Evolutionary conservation across 2,888 invertebrate species (phyloP).

Genomic region (Lochmaea capreae): DNA sequence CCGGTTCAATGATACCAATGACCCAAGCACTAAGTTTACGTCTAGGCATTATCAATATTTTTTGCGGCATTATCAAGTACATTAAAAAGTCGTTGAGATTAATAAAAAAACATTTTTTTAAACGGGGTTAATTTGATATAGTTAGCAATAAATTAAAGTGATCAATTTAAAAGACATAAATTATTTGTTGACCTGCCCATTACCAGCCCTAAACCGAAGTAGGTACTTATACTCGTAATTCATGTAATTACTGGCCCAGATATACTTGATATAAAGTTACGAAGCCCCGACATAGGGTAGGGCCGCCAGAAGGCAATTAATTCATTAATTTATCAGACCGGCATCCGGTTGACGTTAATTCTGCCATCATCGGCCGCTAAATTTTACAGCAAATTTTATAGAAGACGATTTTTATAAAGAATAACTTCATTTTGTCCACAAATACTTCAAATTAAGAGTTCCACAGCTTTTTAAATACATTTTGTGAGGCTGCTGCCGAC

Average conservation of each 20-base stretch:
- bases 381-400: background rate
- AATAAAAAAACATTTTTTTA: background rate
- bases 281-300: conserved; percentile 5
- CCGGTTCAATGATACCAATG: too few relatives aligned
- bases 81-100: background rate
- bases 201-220: conserved; percentile 12
- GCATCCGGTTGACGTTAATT: conserved; percentile 11
- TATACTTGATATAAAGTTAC: conserved; percentile 18
- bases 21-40: too few relatives aligned
- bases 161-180: conserved; percentile 20
- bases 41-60: too few relatives aligned
- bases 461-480: too few relatives aligned
- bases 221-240: conserved; percentile 20
- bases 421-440: background rate
- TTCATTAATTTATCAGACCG: conserved; percentile 20
- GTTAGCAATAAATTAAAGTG: background rate
- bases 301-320: conserved; percentile 17
- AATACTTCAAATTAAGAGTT: background rate
- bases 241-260: conserved; percentile 18
- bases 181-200: conserved; percentile 8
- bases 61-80: background rate
- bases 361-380: conserved; percentile 6
- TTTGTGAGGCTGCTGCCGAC: too few relatives aligned
- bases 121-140: background rate
- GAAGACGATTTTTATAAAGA: background rate